phyloP scores from a whole-genome alignment of 2,888 invertebrate genomes.

The Anarsia innoxiella region DNA sequence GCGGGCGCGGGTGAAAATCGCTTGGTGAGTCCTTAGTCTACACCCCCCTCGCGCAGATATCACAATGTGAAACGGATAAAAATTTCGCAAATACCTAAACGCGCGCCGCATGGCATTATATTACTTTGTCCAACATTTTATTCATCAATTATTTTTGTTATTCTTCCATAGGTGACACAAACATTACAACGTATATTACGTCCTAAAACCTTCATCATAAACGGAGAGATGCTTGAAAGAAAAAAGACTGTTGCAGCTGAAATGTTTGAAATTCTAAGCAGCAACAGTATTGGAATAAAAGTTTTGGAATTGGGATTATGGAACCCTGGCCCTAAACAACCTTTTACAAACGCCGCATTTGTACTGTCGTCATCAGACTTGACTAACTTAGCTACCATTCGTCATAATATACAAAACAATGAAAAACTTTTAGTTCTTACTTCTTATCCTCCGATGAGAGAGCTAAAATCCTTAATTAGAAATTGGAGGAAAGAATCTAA shows the following conservation, averaged over 20 bases:
- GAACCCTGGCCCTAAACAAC: slow-evolving; percentile 21
- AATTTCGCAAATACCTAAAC: too few species aligned
- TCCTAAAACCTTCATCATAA: slow-evolving; percentile 27
- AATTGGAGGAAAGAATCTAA: slow-evolving; percentile 29
- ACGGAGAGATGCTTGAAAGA: slow-evolving; percentile 16
- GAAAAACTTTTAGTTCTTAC: slow-evolving; percentile 30
- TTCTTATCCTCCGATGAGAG: slow-evolving; percentile 27
- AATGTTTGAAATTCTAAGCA: slow-evolving; percentile 23
- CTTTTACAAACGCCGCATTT: slow-evolving; percentile 23
- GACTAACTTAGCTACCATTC: slow-evolving; percentile 19
- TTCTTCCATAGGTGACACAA: too few species aligned
- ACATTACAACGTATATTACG: slow-evolving; percentile 19
- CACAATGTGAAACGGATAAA: too few species aligned
- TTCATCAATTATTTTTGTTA: too few species aligned
- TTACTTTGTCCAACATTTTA: too few species aligned
- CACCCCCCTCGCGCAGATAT: too few species aligned
- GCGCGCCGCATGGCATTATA: too few species aligned
- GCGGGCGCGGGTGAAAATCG: too few species aligned
- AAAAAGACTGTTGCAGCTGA: slow-evolving; percentile 18
- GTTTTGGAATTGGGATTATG: slow-evolving; percentile 24
- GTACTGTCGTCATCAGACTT: slow-evolving; percentile 26
- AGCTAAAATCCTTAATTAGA: slow-evolving; percentile 27
- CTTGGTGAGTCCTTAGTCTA: too few species aligned
- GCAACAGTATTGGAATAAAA: slow-evolving; percentile 17
- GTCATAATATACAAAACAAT: slow-evolving; percentile 20